A percentile compares a stretch with the other conserved stretches of the same genome.
phyloP scores from a whole-genome alignment of 2,888 invertebrate genomes.

The Ametastegia equiseti region DNA sequence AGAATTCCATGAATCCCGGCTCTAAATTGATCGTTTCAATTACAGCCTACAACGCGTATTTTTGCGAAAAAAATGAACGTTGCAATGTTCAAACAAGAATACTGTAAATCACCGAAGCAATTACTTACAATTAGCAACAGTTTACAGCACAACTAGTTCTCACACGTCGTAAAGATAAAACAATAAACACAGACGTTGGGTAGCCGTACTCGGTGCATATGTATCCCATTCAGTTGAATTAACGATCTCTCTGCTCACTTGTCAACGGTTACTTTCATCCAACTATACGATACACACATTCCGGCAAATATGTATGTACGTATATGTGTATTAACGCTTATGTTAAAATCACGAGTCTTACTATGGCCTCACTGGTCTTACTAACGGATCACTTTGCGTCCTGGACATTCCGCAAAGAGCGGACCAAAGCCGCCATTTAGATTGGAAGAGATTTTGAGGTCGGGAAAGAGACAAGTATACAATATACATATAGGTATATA shows the following conservation, averaged over 20 bases:
- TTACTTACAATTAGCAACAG: conserved; percentile 54
- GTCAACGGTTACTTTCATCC: conserved; percentile 38
- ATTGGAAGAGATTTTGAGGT: conserved; percentile 15
- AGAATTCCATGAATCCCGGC: conserved; percentile 16
- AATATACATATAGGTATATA: neutral
- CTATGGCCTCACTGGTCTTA: neutral
- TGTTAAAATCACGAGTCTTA: conserved; percentile 10
- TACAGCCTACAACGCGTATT: neutral
- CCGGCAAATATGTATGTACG: conserved; percentile 16
- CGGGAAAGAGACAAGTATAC: neutral
- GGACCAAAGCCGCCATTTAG: conserved; percentile 25
- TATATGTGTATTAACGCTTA: conserved; percentile 5
- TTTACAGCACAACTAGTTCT: conserved; percentile 49
- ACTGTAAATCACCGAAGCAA: conserved; percentile 27
- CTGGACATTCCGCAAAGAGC: conserved; percentile 7
- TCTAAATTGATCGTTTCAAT: conserved; percentile 32
- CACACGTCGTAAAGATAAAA: conserved; percentile 55
- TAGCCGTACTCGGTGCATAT: no score
- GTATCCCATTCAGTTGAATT: conserved; percentile 51
- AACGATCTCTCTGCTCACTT: conserved; percentile 49
- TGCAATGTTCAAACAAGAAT: conserved; percentile 17
- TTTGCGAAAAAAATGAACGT: neutral
- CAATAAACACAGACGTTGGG: conserved; percentile 50
- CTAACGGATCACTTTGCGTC: neutral
- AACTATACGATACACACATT: conserved; percentile 34